phyloP scores from a whole-genome alignment of 1,140 invertebrate species.

The Pseudomyrmex sp. region DNA sequence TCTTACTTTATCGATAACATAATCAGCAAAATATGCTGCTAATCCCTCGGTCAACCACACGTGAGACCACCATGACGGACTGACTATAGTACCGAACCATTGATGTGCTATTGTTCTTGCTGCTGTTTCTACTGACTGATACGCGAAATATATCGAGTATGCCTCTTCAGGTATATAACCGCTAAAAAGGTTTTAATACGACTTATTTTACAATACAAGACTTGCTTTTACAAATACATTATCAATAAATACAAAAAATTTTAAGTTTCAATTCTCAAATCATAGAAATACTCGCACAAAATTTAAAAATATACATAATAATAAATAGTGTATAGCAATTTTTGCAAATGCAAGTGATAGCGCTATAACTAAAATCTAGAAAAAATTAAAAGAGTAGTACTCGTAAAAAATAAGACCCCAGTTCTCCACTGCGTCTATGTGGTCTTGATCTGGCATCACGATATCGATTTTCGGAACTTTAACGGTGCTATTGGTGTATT shows the following conservation, averaged over 20 bases:
- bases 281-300: no score
- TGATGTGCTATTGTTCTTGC: conserved; percentile 86
- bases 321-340: no score
- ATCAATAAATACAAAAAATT: no score
- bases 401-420: conserved; percentile 88
- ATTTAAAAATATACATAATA: no score
- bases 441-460: no score
- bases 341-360: no score
- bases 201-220: no score
- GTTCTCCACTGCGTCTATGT: conserved; percentile 75
- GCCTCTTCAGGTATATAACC: conserved; percentile 69
- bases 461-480: conserved; percentile 84
- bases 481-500: conserved; percentile 65
- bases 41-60: conserved; percentile 91
- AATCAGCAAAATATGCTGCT: conserved; percentile 90
- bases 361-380: no score
- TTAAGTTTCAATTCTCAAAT: no score
- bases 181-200: no score
- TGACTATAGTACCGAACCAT: conserved; percentile 88
- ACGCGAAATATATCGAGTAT: conserved; percentile 84
- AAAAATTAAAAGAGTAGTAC: conserved; percentile 20
- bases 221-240: no score
- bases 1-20: conserved; percentile 85
- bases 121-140: conserved; percentile 82
- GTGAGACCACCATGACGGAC: conserved; percentile 87